Conservation (phyloP, 2,888 invertebrate species). For the Plagiodera versicolora region DNA sequence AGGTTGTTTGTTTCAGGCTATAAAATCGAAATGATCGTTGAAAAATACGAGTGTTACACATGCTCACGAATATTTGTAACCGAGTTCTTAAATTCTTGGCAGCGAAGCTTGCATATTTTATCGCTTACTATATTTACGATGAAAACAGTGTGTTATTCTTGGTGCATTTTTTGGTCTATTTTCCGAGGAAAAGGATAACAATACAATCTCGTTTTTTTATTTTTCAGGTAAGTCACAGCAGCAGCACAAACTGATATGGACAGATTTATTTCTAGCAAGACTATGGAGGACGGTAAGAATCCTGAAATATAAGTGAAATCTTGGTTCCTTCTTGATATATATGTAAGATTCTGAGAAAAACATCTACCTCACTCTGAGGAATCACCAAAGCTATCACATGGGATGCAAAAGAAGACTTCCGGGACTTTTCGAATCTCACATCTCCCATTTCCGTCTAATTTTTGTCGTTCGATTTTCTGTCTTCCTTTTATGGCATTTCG, state of each 20-base stretch:
- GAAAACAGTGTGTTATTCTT: not conserved
- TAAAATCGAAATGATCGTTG: not conserved
- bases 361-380: no score
- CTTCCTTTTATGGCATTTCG: no score
- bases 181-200: not conserved
- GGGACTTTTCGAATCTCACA: no score
- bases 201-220: not conserved
- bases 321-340: no score
- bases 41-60: not conserved
- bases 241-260: not conserved
- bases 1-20: not conserved
- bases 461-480: no score
- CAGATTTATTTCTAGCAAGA: no score
- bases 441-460: no score
- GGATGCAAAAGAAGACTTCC: no score
- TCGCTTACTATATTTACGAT: conserved; percentile 1
- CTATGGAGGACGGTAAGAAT: no score
- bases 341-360: no score
- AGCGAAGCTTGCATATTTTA: conserved; percentile 5
- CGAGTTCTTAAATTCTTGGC: conserved; percentile 13
- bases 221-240: conserved; percentile 6
- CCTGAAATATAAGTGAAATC: no score
- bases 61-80: not conserved
- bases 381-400: no score
- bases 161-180: not conserved